A percentile compares a stretch with the other conserved stretches of the same genome.
phyloP scores from a whole-genome alignment of 2,888 invertebrate genomes.

The Pediacus dermestoides region DNA sequence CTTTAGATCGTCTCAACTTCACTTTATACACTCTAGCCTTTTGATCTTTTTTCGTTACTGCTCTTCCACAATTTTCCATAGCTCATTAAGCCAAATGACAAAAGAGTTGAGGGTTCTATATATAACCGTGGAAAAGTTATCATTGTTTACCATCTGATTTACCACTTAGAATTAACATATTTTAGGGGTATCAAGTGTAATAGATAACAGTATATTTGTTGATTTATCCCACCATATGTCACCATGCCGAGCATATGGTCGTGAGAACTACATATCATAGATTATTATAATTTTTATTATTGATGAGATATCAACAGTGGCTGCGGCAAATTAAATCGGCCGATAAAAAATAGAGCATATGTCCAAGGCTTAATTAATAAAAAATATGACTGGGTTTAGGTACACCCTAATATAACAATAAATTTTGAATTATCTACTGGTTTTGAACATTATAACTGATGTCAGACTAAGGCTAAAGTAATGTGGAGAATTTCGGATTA shows the following conservation, averaged over 20 bases:
- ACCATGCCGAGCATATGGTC: constrained; percentile 31
- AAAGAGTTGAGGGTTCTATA: constrained; percentile 21
- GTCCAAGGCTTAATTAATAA: no score
- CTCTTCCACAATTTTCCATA: constrained; percentile 24
- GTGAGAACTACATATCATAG: no score
- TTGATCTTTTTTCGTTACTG: constrained; percentile 20
- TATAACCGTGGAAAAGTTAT: constrained; percentile 24
- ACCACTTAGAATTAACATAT: constrained; percentile 35
- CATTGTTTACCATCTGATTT: constrained; percentile 45
- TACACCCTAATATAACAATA: no score
- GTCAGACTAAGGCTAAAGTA: no score
- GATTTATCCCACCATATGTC: constrained; percentile 41
- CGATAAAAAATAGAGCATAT: constrained; percentile 7
- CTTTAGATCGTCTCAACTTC: constrained; percentile 50
- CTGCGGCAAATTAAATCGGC: constrained; percentile 3
- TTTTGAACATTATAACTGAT: no score
- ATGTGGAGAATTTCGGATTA: no score
- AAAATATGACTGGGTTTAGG: no score
- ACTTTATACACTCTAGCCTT: constrained; percentile 39
- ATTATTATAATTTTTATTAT: constrained; percentile 20
- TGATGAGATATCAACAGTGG: constrained; percentile 17
- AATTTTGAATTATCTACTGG: no score
- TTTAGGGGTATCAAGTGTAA: constrained; percentile 39
- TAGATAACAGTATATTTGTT: constrained; percentile 26
- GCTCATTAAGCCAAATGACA: constrained; percentile 25